A percentile compares a stretch with the other conserved stretches of the same genome.
Evolutionary conservation across 2,888 invertebrate species (phyloP).

Genomic region (Meghimatium bilineatum): DNA sequence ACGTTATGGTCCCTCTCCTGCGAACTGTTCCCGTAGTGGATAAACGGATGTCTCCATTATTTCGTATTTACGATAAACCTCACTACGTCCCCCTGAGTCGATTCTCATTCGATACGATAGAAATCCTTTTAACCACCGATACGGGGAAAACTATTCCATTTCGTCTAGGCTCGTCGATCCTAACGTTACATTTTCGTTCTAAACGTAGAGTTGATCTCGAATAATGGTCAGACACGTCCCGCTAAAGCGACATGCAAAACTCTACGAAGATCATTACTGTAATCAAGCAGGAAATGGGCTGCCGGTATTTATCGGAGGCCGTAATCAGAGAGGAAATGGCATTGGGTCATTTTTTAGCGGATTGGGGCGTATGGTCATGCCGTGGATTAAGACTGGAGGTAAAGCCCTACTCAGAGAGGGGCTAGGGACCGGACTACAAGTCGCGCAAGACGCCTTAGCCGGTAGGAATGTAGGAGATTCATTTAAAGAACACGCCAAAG

Average conservation of each 20-base stretch:
- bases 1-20: slow-evolving; percentile 23
- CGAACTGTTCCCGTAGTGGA: not conserved
- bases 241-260: not conserved
- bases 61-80: slow-evolving; percentile 32
- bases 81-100: slow-evolving; percentile 34
- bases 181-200: slow-evolving; percentile 34
- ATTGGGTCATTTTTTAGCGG: slow-evolving; percentile 16
- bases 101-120: slow-evolving; percentile 16
- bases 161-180: slow-evolving; percentile 12
- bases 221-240: not conserved
- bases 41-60: not conserved
- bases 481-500: not conserved
- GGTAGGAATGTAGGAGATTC: not conserved
- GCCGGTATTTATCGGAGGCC: not conserved
- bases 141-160: slow-evolving; percentile 16
- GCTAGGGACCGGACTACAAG: slow-evolving; percentile 4
- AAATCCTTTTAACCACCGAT: slow-evolving; percentile 39
- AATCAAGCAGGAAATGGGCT: not conserved
- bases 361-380: slow-evolving; percentile 17
- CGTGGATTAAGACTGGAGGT: slow-evolving; percentile 29
- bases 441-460: slow-evolving; percentile 18
- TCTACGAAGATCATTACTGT: slow-evolving; percentile 1
- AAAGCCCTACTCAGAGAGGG: slow-evolving; percentile 35
- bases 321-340: not conserved
- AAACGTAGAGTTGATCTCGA: not conserved